Evolutionary conservation across 64 coral and sea anemone species (phyloP).

Genomic region (Astreopora myriophthalma): DNA sequence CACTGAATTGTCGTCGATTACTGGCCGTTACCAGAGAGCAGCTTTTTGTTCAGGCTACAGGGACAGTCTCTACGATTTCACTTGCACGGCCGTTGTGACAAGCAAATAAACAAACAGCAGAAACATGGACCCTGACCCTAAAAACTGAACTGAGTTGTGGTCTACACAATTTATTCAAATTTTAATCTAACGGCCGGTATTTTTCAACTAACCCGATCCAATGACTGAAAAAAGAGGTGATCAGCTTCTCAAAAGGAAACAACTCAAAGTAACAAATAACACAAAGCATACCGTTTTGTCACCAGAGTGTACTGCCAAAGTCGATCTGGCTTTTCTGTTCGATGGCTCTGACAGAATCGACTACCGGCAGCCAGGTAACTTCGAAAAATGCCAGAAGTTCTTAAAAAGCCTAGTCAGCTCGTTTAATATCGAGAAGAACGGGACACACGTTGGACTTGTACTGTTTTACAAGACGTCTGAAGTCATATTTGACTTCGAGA

Average conservation of each 20-base stretch:
- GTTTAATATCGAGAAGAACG: conserved; percentile 68
- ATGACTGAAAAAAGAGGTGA: too few species aligned
- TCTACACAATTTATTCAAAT: too few species aligned
- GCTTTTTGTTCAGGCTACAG: too few species aligned
- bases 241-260: not conserved
- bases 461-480: conserved; percentile 61
- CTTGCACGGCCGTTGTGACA: too few species aligned
- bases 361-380: conserved; percentile 49
- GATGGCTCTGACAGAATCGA: conserved; percentile 93
- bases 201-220: too few species aligned
- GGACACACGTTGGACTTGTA: conserved; percentile 71
- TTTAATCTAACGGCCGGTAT: too few species aligned
- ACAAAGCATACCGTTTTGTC: not conserved
- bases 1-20: too few species aligned
- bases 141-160: too few species aligned
- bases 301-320: conserved; percentile 68
- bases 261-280: not conserved
- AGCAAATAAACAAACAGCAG: too few species aligned
- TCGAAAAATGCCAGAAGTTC: conserved; percentile 72
- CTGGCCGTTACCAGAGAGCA: too few species aligned
- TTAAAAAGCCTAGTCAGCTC: conserved; percentile 49
- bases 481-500: conserved; percentile 53
- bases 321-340: conserved; percentile 77
- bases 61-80: too few species aligned
- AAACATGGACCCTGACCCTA: too few species aligned